Base-by-base conservation (phyloP, 2,113 vertebrate species). In the Athene noctua region DNA sequence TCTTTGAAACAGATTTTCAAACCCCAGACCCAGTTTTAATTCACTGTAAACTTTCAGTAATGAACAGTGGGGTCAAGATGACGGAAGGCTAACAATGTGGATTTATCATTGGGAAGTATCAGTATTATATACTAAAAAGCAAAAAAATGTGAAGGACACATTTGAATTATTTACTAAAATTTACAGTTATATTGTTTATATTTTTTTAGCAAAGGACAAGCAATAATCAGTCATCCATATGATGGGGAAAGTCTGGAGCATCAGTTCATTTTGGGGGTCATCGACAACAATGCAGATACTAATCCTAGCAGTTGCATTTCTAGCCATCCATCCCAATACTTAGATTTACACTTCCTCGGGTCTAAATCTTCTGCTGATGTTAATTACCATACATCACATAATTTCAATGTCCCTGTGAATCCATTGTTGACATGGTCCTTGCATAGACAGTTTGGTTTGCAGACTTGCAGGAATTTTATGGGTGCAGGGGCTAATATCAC, bases 1-100 rank as follows among this genome's bases (percentile, higher is more conserved):
- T 65, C 71, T 74, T 72, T 92, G 67, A 72, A 87, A 72, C 8
- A 71, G 54, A 66, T 83, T 97, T 86, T 80, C 55, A 94, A 88
- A 82, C 63, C 26, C 18, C 38, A 80, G 58, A 67, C 40, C 8
- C 11, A 5, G 23, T 72, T 89, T 92, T 92, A 38, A 47, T 77
- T 79, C 51, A 86, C 10, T 59, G 27, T 42, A 80, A 86, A 74
- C 14, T 67, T 94, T 44, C 71, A 75, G 22, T 74, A 89, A 75
- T 68, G 49, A 91, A 85, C 15, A 46, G 29, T 46, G 67, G 17
- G 44, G 18, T 79, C 16, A 8, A 74, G 27, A 81, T 19, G n/a
- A 70, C 52, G 54, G 27, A 80, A 73, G 15, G 23, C 14, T 61
- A 58, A 55, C 4, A 66, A 63, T 22, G 11, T 26, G 38, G 32